phyloP scores from a whole-genome alignment of 2,797 vertebrate genomes.

The Mormyrus hasselquistii region DNA sequence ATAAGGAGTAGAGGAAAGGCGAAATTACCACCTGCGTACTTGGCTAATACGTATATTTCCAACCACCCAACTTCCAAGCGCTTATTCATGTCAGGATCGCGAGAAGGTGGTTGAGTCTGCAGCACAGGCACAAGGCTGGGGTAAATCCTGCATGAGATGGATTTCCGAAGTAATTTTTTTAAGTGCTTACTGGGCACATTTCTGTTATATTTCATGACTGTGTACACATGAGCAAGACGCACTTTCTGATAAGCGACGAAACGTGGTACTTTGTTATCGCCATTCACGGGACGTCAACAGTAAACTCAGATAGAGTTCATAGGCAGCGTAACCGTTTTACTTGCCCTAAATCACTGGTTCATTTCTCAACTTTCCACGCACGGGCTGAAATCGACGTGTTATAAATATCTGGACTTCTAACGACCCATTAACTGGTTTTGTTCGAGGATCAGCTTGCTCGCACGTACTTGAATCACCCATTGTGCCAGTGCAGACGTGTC shows the following conservation, averaged over 20 bases:
- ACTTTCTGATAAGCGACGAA: background rate
- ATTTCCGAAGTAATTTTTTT: background rate
- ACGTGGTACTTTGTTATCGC: background rate
- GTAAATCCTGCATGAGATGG: background rate
- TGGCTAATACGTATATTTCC: background rate
- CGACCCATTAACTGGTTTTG: background rate
- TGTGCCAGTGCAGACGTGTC: slow-evolving; percentile 6
- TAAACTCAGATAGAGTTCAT: background rate
- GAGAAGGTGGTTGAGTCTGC: background rate
- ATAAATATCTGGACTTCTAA: background rate
- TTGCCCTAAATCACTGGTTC: background rate
- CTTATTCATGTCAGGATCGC: background rate
- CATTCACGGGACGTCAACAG: background rate
- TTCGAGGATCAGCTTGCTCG: background rate
- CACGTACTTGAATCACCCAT: background rate
- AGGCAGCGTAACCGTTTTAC: background rate
- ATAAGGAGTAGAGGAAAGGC: background rate
- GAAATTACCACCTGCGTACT: background rate
- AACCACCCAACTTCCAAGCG: background rate
- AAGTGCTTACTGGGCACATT: background rate
- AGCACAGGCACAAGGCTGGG: background rate
- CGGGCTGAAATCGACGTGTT: background rate
- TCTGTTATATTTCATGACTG: background rate
- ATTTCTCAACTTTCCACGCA: background rate
- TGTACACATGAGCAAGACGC: background rate